Percentiles rank a stretch among this genome's conserved stretches.
Evolutionary conservation across 2,797 vertebrate species (phyloP).

Genomic region (Alectoris magna): DNA sequence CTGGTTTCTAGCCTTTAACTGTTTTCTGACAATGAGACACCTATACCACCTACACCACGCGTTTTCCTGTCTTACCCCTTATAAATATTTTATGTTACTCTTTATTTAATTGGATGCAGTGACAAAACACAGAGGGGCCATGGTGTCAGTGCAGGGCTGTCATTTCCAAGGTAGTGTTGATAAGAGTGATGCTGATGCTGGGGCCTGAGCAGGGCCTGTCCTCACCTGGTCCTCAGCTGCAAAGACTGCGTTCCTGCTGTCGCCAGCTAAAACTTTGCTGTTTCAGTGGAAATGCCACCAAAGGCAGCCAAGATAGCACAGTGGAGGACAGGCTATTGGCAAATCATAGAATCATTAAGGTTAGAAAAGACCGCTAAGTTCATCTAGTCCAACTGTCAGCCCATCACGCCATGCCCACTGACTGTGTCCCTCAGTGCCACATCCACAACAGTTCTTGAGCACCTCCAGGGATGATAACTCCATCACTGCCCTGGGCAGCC

Average conservation of each 20-base stretch:
- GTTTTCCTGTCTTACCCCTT: neutral
- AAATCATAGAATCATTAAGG: too few species aligned
- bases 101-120: neutral
- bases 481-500: too few species aligned
- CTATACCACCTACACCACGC: rapidly evolving
- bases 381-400: too few species aligned
- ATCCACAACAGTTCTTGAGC: too few species aligned
- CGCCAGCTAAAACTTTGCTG: neutral
- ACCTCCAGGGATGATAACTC: too few species aligned
- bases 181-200: too few species aligned
- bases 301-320: neutral
- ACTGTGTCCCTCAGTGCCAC: too few species aligned
- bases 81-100: neutral
- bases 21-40: neutral
- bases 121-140: neutral
- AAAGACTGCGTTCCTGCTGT: neutral
- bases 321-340: neutral
- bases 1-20: neutral
- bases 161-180: too few species aligned
- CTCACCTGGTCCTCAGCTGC: neutral
- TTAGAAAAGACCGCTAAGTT: too few species aligned
- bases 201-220: neutral
- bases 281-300: neutral
- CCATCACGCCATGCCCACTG: too few species aligned
- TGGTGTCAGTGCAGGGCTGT: too few species aligned